Base-by-base conservation (phyloP, 2,888 invertebrate species). In the Hymenopus coronatus region DNA sequence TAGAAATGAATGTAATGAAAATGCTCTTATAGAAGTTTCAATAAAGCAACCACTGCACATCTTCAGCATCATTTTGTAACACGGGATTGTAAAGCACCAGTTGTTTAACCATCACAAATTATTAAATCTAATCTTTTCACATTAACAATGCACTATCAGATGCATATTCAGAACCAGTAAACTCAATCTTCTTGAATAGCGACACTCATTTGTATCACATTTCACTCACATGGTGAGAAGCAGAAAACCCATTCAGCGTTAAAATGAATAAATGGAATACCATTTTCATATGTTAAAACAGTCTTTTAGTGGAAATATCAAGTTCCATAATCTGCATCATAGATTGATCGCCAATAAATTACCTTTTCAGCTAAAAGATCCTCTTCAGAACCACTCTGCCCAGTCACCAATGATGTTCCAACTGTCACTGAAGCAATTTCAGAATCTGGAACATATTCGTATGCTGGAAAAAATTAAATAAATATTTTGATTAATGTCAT, bases 381-480 rank as follows among this genome's bases (percentile, higher is more conserved):
- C 94, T 97, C 97, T 93, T 98, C 97, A 9, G 97, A 97, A 90
- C 95, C 96, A 92, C 96, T 96, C 89, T 93, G 94, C 82, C 94
- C 94, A 89, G 96, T 95, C 91, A 95, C 94, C 81, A 93, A 91
- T 8, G 93, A 94, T 28, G 93, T 93, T 88, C 93, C 93, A 33
- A 93, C 91, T 82, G 93, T 92, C 84, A 93, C 93, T 25, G 95
- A 94, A 90, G 96, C 97, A 92, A 97, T 96, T 94, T 97, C 97
- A 91, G 97, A 97, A 94, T 97, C 97, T 91, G 98, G 97, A 91
- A 98, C 95, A 93, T 98, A 98, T 94, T 98, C 98, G 93, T 97
- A 98, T 84, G 98, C 98, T 98, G 94, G 89, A 95, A 94, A 90
- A 83, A 54, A 28, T 84, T 33, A 87, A 87, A 89, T 27, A 14